Base-by-base conservation (phyloP, 2,888 invertebrate species). In the Agonum fuliginosum region DNA sequence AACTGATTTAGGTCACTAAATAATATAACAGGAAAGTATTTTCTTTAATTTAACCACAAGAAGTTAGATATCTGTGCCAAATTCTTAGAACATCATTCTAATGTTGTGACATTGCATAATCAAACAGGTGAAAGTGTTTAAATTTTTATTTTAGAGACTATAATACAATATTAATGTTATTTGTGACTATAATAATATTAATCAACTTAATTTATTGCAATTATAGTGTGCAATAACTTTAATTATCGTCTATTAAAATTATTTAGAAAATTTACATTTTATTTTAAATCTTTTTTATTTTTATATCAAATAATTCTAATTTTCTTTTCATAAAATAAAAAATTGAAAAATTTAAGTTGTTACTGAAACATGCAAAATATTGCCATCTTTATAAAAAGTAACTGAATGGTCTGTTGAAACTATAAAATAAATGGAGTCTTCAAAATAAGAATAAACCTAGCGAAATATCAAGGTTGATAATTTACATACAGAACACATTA, bases 401-500 rank as follows among this genome's bases (percentile, higher is more conserved):
- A n/a, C n/a, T n/a, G n/a, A n/a, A 8, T 37, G 37, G 1, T n/a
- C 37, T n/a, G n/a, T n/a, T n/a, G 24, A 58, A 58, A 24, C 24
- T 27, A 58, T 30, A 17, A 65, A 65, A 65, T 20, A n/a, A n/a
- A n/a, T n/a, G n/a, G n/a, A 19, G 1, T 65, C 17, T n/a, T 65
- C 6, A 3, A 65, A 65, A 65, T 14, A 17, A 14, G 19, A 37
- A 65, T 34, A 58, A 10, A 22, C 14, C 10, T 12, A 22, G n/a
- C 2, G 24, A 71, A 48, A 71, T 46, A 71, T 19, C 71, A 48
- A 71, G 71, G 71, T 27, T 71, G 24, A 3, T 27, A 71, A 71
- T 71, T 71, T 46, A n/a, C 71, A 71, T 71, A 71, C 43, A 48
- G 5, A 43, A 46, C n/a, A 14, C 19, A 51, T 71, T 54, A 48